These are phyloP conservation scores for Iguana delicatissima DNA, from an alignment of 2,797 vertebrate species.

Conservation along the genomic window DNA sequence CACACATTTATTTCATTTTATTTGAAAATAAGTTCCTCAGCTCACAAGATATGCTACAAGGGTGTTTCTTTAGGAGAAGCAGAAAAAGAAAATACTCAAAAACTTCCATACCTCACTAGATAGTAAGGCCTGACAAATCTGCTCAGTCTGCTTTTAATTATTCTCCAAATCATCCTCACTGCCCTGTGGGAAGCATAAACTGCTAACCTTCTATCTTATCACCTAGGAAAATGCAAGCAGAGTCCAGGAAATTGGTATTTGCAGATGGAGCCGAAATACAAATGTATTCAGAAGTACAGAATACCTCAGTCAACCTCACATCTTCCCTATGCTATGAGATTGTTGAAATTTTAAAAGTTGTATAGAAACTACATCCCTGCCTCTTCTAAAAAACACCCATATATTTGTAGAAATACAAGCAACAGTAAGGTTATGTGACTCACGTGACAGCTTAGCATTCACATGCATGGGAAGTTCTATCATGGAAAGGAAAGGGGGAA, in stretches of 20 bases:
- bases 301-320: neutral
- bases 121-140: constrained; percentile 5
- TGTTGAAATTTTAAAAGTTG: neutral
- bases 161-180: constrained; percentile 37
- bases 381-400: fast-evolving
- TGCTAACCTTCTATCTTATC: constrained; percentile 22
- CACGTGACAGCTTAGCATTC: neutral
- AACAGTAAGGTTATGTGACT: neutral
- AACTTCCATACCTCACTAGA: constrained; percentile 7
- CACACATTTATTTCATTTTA: constrained; percentile 26
- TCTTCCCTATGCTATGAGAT: constrained; percentile 12
- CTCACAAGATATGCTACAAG: constrained; percentile 24
- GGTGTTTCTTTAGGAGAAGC: neutral
- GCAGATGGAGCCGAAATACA: constrained; percentile 26
- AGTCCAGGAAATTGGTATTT: constrained; percentile 11
- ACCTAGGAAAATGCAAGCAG: constrained; percentile 21
- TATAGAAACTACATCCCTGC: neutral
- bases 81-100: neutral
- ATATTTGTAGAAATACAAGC: neutral
- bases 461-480: neutral
- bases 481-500: neutral
- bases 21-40: constrained; percentile 37
- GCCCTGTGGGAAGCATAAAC: neutral
- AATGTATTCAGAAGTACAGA: neutral
- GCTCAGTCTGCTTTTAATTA: constrained; percentile 7